Evolutionary conservation across 2,888 invertebrate genomes (phyloP).

Genomic region (Lottia scabra): DNA sequence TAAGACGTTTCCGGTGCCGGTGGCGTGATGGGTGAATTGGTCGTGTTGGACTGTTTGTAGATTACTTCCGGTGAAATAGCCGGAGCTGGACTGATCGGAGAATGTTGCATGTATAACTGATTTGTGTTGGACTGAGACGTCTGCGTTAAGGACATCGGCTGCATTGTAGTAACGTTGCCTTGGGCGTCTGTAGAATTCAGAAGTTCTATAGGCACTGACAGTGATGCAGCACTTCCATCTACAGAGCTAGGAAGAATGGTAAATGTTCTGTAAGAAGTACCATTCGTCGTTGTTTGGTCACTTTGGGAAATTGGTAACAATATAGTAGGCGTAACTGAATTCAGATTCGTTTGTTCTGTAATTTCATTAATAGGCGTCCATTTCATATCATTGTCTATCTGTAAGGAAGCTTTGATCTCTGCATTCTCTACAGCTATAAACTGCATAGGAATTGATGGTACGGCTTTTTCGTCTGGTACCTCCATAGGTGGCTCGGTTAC

Average conservation of each 20-base stretch:
- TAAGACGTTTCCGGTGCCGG: not conserved
- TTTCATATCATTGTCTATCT: not conserved
- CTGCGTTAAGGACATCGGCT: not conserved
- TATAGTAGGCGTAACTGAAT: not conserved
- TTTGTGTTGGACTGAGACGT: not conserved
- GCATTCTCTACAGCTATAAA: constrained; percentile 1
- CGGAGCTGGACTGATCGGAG: constrained; percentile 23
- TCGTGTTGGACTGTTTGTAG: not conserved
- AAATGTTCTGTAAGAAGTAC: not conserved
- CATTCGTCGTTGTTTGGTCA: not conserved
- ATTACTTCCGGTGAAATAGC: constrained; percentile 12
- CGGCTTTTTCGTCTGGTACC: not conserved
- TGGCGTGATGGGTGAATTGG: not conserved
- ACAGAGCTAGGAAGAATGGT: not conserved
- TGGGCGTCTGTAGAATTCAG: not conserved
- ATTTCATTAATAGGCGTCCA: not conserved
- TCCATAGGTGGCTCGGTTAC: not conserved
- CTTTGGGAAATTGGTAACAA: not conserved
- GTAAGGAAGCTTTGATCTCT: constrained; percentile 3
- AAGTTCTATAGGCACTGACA: not conserved
- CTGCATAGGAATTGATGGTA: not conserved
- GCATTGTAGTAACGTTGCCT: not conserved
- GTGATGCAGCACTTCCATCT: not conserved
- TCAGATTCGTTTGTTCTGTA: not conserved
- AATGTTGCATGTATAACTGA: constrained; percentile 30